A percentile compares a stretch with the other conserved stretches of the same genome.
phyloP scores from a whole-genome alignment of 2,113 vertebrate species.

The Benitochromis conjunctus region DNA sequence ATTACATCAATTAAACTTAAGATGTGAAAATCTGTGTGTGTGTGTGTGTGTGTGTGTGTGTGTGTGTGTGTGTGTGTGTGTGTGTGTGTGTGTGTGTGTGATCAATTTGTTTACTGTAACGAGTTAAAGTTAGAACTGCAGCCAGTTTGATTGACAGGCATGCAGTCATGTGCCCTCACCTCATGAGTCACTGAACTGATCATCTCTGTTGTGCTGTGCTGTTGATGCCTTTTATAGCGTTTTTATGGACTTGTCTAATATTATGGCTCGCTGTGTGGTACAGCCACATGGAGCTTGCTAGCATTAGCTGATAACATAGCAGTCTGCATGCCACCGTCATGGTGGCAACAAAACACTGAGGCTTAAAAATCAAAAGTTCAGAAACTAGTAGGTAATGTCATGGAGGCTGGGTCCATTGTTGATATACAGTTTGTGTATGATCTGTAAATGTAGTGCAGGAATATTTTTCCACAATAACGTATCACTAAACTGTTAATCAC shows the following conservation, averaged over 20 bases:
- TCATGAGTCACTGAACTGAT: neutral
- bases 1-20: too few species aligned
- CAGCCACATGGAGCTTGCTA: neutral
- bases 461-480: neutral
- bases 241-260: neutral
- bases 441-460: neutral
- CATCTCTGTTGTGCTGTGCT: neutral
- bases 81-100: too few species aligned
- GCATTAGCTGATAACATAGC: neutral
- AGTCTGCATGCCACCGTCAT: fast-evolving
- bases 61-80: too few species aligned
- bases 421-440: neutral
- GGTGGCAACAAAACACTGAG: neutral
- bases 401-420: neutral
- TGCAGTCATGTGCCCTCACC: neutral
- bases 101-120: neutral
- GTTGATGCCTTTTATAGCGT: neutral
- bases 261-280: neutral
- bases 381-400: neutral
- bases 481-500: neutral
- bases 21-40: too few species aligned
- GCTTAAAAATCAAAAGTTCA: neutral
- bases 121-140: neutral
- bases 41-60: too few species aligned
- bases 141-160: neutral